Evolutionary conservation across 2,113 vertebrate species (phyloP).

Genomic region (Mola mola): DNA sequence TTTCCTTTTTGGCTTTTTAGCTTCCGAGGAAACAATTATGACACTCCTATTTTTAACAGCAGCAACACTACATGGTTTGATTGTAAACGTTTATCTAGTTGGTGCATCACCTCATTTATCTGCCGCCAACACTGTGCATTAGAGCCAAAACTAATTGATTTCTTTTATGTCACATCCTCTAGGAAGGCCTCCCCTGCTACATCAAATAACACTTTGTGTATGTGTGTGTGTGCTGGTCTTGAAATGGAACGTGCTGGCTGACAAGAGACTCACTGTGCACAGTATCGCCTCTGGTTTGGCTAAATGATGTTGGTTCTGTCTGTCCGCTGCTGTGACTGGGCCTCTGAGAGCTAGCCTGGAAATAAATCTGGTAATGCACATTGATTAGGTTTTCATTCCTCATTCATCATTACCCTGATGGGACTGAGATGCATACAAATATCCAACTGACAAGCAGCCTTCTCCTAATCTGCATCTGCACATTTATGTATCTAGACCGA

Average conservation of each 20-base stretch:
- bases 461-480: slow-evolving; percentile 7
- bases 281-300: slow-evolving; percentile 25
- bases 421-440: slow-evolving; percentile 9
- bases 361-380: slow-evolving; percentile 64
- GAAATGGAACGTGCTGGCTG: slow-evolving; percentile 24
- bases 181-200: neutral
- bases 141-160: slow-evolving; percentile 18
- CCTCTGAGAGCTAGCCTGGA: slow-evolving; percentile 7
- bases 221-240: neutral
- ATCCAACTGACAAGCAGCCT: neutral
- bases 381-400: slow-evolving; percentile 67
- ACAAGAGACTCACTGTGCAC: slow-evolving; percentile 25
- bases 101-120: neutral
- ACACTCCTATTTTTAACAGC: neutral
- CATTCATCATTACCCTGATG: slow-evolving; percentile 54
- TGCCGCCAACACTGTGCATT: neutral
- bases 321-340: neutral
- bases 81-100: neutral
- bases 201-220: slow-evolving; percentile 3
- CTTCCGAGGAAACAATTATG: slow-evolving; percentile 6
- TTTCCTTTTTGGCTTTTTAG: neutral
- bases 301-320: slow-evolving; percentile 41
- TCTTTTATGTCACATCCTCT: slow-evolving; percentile 7
- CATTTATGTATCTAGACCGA: slow-evolving; percentile 23
- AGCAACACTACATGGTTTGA: neutral